Percentiles rank a stretch among this genome's conserved stretches.
phyloP scores from a whole-genome alignment of 2,797 vertebrate genomes.

The Aldrovandia affinis region DNA sequence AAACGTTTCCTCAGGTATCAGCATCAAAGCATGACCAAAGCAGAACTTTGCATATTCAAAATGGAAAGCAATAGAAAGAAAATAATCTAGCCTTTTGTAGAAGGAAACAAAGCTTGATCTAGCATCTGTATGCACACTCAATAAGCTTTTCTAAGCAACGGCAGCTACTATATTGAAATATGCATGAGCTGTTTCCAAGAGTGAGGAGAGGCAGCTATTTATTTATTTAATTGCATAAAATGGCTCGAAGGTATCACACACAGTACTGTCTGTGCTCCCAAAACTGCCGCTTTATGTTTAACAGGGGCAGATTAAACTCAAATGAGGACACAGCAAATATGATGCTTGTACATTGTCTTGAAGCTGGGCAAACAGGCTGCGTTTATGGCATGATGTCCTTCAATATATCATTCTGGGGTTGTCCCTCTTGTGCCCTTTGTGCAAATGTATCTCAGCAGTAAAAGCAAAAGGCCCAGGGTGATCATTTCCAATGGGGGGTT shows the following conservation, averaged over 20 bases:
- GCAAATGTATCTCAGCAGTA: not conserved
- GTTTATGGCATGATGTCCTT: not conserved
- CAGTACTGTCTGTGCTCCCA: constrained; percentile 60
- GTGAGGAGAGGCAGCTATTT: constrained; percentile 47
- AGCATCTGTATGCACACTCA: constrained; percentile 62
- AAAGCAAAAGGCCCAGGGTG: not conserved
- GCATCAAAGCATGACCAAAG: not conserved
- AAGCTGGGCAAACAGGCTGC: not conserved
- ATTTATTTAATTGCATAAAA: constrained; percentile 70
- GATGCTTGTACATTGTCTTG: not conserved
- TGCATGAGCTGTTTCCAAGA: constrained; percentile 69
- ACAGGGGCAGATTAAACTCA: constrained; percentile 22
- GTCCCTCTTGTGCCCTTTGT: not conserved
- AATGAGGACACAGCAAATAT: constrained; percentile 34
- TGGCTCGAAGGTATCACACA: constrained; percentile 65
- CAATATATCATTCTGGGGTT: no score
- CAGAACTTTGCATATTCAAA: not conserved
- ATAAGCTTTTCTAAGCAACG: constrained; percentile 64
- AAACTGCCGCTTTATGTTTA: constrained; percentile 41
- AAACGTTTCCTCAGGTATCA: not conserved
- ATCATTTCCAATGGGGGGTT: not conserved
- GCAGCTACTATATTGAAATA: constrained; percentile 70
- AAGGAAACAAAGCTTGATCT: constrained; percentile 48
- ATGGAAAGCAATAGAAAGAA: not conserved
- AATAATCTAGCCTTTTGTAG: constrained; percentile 12